These are phyloP conservation scores for Mamestra configurata DNA, from an alignment of 1,140 invertebrate species.

Conservation along the genomic window DNA sequence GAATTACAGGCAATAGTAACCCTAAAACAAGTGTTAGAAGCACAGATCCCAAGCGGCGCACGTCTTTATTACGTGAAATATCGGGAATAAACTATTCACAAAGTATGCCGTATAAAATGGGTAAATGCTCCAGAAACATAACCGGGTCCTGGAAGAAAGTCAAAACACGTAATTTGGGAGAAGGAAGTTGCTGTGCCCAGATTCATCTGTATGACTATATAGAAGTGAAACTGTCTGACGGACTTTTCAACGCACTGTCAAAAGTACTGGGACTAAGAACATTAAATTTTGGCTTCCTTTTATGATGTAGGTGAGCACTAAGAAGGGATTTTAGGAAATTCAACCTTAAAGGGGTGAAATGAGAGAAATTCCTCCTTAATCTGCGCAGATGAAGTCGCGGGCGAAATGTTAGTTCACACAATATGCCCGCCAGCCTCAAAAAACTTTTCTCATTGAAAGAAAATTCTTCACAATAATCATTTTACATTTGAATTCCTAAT, in stretches of 20 bases:
- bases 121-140: neutral
- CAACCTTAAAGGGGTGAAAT: too few species aligned
- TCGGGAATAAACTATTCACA: constrained; percentile 13
- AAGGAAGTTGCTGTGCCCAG: neutral
- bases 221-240: too few species aligned
- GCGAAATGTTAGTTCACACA: too few species aligned
- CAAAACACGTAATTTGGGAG: neutral
- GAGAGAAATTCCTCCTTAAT: too few species aligned
- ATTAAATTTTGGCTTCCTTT: too few species aligned
- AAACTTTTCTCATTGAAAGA: constrained; percentile 18
- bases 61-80: constrained; percentile 22
- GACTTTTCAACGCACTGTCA: too few species aligned
- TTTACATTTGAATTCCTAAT: constrained; percentile 2
- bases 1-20: constrained; percentile 25
- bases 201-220: too few species aligned
- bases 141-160: neutral
- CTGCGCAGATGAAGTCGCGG: too few species aligned
- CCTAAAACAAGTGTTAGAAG: neutral
- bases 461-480: constrained; percentile 4
- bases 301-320: too few species aligned
- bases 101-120: constrained; percentile 27
- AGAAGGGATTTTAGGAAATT: too few species aligned
- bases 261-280: too few species aligned
- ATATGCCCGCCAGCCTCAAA: too few species aligned
- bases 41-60: neutral